Evolutionary conservation across 2,113 vertebrate genomes (phyloP).

Genomic region (Syngnathus scovelli): DNA sequence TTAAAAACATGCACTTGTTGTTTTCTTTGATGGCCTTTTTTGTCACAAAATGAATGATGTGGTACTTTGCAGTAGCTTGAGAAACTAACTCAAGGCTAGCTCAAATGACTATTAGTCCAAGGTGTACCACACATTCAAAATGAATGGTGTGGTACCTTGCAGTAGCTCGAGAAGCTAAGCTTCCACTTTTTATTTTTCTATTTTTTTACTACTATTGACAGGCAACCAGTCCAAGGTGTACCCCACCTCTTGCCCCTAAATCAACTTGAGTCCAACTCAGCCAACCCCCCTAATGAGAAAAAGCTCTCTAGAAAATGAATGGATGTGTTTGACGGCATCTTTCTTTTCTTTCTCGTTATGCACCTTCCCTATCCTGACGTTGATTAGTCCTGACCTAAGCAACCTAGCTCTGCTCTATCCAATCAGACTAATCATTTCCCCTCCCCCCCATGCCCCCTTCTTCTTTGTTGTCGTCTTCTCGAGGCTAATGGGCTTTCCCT

Average conservation of each 20-base stretch:
- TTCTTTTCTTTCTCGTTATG: conserved; percentile 53
- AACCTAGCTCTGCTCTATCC: conserved; percentile 70
- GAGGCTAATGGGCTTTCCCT: conserved; percentile 75
- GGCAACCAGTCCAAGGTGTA: too few relatives aligned
- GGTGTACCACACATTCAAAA: too few relatives aligned
- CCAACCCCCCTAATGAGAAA: too few relatives aligned
- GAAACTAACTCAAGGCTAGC: too few relatives aligned
- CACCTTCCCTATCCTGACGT: conserved; percentile 54
- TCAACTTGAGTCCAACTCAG: too few relatives aligned
- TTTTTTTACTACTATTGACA: too few relatives aligned
- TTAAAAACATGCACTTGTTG: conserved; percentile 2
- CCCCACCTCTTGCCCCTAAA: too few relatives aligned
- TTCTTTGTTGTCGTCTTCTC: conserved; percentile 48
- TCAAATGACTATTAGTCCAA: too few relatives aligned
- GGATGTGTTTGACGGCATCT: not conserved
- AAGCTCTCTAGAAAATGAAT: not conserved
- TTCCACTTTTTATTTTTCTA: too few relatives aligned
- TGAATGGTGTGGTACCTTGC: too few relatives aligned
- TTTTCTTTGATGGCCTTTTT: not conserved
- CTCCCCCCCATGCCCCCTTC: conserved; percentile 22
- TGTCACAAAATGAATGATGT: not conserved
- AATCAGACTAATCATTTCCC: conserved; percentile 70
- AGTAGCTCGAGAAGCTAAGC: too few relatives aligned
- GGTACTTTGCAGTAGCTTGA: too few relatives aligned
- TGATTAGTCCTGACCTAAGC: conserved; percentile 72